Evolutionary conservation across 2,888 invertebrate species (phyloP).

Genomic region (Microplitis deprimator): DNA sequence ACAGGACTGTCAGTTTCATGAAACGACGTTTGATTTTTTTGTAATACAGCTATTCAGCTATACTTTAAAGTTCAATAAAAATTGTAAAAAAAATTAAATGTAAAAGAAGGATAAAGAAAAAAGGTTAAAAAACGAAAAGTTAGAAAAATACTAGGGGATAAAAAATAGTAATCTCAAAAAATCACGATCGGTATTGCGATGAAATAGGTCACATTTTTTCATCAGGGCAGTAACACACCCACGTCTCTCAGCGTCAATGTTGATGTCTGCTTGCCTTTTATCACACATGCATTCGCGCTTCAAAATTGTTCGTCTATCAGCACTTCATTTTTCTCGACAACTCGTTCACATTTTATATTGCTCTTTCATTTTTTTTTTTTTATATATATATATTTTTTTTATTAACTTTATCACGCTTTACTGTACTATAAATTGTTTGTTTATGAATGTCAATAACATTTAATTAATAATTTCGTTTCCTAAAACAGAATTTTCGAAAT

Average conservation of each 20-base stretch:
- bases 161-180: constrained; percentile 28
- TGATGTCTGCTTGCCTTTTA: constrained; percentile 49
- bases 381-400: constrained; percentile 8
- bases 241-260: constrained; percentile 30
- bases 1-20: neutral
- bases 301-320: constrained; percentile 48
- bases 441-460: neutral
- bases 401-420: neutral
- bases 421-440: neutral
- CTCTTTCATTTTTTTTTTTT: neutral
- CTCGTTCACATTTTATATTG: constrained; percentile 20
- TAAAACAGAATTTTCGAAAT: neutral
- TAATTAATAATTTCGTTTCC: constrained; percentile 1
- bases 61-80: neutral
- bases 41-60: constrained; percentile 1
- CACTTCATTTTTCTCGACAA: constrained; percentile 24
- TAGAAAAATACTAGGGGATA: constrained; percentile 2
- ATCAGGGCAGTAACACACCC: constrained; percentile 10
- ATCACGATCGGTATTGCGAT: constrained; percentile 41
- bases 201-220: constrained; percentile 43
- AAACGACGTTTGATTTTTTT: neutral
- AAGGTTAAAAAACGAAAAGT: neutral
- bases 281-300: constrained; percentile 47
- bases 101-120: neutral
- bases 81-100: constrained; percentile 6